Conservation (phyloP, 2,113 vertebrate genomes). For the Enhydra lutris region DNA sequence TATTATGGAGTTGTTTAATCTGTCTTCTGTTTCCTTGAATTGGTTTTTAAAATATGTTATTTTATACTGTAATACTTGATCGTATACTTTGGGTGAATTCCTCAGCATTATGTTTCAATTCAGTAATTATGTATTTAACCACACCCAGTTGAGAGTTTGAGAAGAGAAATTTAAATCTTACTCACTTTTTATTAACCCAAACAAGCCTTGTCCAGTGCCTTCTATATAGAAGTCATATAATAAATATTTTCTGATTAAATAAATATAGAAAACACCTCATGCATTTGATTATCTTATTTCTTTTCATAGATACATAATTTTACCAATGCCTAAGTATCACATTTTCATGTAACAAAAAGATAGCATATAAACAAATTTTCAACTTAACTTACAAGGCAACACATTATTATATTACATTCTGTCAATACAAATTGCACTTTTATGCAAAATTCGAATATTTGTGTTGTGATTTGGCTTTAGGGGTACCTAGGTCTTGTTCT, state of each 20-base stretch:
- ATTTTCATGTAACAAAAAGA: neutral
- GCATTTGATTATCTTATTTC: neutral
- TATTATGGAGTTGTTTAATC: neutral
- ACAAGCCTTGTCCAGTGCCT: neutral
- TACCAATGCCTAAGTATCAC: neutral
- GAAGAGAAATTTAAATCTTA: neutral
- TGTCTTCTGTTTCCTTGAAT: neutral
- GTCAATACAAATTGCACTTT: neutral
- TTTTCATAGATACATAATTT: neutral
- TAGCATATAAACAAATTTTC: neutral
- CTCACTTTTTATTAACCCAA: neutral
- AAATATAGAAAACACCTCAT: neutral
- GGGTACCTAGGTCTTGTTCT: neutral
- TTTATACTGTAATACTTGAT: neutral
- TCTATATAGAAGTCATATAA: neutral
- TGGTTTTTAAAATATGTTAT: neutral
- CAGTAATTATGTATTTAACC: neutral
- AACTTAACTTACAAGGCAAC: conserved; percentile 26
- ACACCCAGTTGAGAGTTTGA: neutral
- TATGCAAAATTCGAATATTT: neutral
- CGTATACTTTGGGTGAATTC: neutral
- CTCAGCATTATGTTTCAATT: neutral
- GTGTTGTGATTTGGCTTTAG: neutral
- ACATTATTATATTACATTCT: neutral
- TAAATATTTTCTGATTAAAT: neutral